Evolutionary conservation across 2,113 vertebrate genomes (phyloP), one percentile per base, ranked within the genome.

Genomic region (Anthoscopus minutus): DNA sequence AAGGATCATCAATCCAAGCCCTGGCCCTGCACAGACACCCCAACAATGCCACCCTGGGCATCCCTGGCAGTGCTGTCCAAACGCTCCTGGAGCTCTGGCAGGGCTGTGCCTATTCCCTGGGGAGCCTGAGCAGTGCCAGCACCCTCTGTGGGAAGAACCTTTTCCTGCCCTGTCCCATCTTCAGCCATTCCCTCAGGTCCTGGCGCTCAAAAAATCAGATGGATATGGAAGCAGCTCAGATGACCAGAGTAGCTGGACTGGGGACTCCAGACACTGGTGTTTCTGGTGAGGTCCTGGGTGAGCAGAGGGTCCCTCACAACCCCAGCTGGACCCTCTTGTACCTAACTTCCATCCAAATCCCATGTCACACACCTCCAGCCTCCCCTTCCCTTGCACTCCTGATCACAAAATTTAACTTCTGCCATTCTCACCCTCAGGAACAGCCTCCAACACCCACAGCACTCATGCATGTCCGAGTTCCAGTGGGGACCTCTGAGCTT

Each of bases 171-270:
- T 71, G 48, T 0, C 80, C 7, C 33, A 62, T 38, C 48, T 33
- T 38, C 56, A 53, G 57, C 17, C 0, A 0, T 1, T 17, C 38
- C 80, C 22, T 72, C 8, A 1, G 37, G 20, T 27, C 38, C 18
- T 16, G 3, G 33, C 11, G 18, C 51, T 70, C 27, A 61, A 48
- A 45, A 23, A 73, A 64, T 21, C 20, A 42, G 72, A 13, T 76
- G 47, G 48, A 44, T 71, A 5, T 13, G 40, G 81, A 38, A 83
- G 42, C 37, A 65, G 54, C 45, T 48, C 31, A 13, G 4, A 25
- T 8, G 8, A 18, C 1, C 62, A 53, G 31, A 0, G 0, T 2
- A 15, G 47, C 17, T 65, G 25, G 40, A 24, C 16, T 40, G 2
- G 0, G 38, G 48, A 50, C 35, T 50, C 25, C 1, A 2, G 50